Conservation (phyloP, 2,888 invertebrate genomes). For the Mesorhabditis spiculigera region DNA sequence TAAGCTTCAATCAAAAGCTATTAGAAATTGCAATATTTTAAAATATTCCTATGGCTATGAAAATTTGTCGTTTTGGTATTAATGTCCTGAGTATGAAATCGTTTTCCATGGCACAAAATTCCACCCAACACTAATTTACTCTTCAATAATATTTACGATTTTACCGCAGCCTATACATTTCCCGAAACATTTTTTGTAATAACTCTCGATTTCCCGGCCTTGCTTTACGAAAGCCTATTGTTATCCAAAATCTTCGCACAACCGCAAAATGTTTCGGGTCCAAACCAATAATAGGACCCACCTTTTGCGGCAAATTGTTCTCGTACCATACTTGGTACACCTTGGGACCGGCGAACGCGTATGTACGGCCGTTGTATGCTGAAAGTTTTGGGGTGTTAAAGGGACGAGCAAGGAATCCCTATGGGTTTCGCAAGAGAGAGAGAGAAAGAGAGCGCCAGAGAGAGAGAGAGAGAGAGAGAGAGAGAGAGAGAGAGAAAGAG, state of each 20-base stretch:
- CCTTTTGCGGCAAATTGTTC: slow-evolving; percentile 47
- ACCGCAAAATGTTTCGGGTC: background rate
- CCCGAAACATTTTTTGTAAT: background rate
- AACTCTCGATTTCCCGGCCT: background rate
- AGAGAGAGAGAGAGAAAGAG: too few relatives aligned
- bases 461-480: too few relatives aligned
- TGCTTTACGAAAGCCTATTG: background rate
- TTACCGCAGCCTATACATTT: background rate
- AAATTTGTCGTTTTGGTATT: too few relatives aligned
- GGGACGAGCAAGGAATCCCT: too few relatives aligned
- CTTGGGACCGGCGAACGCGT: slow-evolving; percentile 45
- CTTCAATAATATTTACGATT: background rate
- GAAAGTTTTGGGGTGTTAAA: slow-evolving; percentile 1
- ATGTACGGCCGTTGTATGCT: slow-evolving; percentile 42
- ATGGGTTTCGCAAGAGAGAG: too few relatives aligned
- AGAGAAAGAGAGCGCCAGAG: too few relatives aligned
- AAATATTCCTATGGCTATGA: too few relatives aligned
- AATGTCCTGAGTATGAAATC: too few relatives aligned
- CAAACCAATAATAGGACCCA: background rate
- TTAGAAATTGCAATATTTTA: too few relatives aligned
- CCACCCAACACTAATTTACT: background rate
- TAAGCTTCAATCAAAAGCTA: too few relatives aligned
- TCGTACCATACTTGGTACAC: slow-evolving; percentile 52
- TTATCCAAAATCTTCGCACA: background rate
- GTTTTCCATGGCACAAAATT: too few relatives aligned